Percentiles rank a stretch among this genome's conserved stretches.
phyloP scores from a whole-genome alignment of 2,797 vertebrate species.

The Chelon auratus region DNA sequence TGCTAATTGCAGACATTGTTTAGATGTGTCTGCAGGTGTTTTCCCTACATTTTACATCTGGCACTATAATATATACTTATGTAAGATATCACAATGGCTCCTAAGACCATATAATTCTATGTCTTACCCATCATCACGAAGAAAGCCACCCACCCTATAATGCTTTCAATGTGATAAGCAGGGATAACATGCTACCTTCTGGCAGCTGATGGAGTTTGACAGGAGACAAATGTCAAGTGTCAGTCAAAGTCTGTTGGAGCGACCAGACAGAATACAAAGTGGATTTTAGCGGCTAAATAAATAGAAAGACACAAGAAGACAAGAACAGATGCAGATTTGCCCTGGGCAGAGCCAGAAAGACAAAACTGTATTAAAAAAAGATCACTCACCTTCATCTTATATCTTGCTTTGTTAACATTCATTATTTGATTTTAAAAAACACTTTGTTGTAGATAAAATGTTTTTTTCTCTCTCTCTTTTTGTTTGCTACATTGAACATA shows the following conservation, averaged over 20 bases:
- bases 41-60: neutral
- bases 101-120: neutral
- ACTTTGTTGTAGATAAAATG: too few relatives aligned
- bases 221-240: conserved; percentile 16
- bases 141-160: neutral
- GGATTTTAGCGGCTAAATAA: neutral
- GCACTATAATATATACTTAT: neutral
- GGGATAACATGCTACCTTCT: neutral
- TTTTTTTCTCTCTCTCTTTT: too few relatives aligned
- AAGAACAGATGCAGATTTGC: neutral
- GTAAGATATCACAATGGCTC: neutral
- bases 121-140: neutral
- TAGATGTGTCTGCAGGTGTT: neutral
- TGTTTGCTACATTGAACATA: too few relatives aligned
- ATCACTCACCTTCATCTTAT: too few relatives aligned
- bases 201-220: conserved; percentile 7
- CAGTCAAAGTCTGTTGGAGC: neutral
- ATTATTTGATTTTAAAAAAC: too few relatives aligned
- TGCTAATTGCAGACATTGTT: neutral
- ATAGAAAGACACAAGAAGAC: neutral
- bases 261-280: neutral
- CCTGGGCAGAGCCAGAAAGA: neutral
- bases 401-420: too few relatives aligned
- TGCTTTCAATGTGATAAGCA: neutral
- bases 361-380: too few relatives aligned